phyloP scores from a whole-genome alignment of 2,888 invertebrate genomes.

The Caenorhabditis sp. region DNA sequence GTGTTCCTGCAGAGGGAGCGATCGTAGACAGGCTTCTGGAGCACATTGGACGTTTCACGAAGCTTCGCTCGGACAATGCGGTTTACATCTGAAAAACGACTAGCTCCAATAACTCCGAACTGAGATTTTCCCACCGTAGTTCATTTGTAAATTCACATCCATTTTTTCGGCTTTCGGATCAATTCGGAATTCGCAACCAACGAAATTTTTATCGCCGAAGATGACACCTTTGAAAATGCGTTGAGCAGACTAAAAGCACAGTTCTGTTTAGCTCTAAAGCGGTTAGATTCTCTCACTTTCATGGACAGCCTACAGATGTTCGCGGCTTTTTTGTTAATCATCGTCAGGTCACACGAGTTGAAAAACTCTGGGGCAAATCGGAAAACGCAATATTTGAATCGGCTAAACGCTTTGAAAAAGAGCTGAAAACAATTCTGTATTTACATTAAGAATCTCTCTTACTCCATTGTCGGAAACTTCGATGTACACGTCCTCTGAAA shows the following conservation, averaged over 20 bases:
- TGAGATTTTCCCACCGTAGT: slow-evolving; percentile 19
- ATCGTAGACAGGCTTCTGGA: slow-evolving; percentile 40
- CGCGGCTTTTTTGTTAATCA: slow-evolving; percentile 30
- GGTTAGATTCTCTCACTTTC: slow-evolving; percentile 18
- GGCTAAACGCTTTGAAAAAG: slow-evolving; percentile 40
- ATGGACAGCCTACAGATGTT: slow-evolving; percentile 50
- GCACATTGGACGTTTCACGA: slow-evolving; percentile 38
- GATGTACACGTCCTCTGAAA: slow-evolving; percentile 49
- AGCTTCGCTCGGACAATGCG: slow-evolving; percentile 53
- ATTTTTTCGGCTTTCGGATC: slow-evolving; percentile 45
- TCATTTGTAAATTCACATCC: slow-evolving; percentile 39
- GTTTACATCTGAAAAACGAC: slow-evolving; percentile 45
- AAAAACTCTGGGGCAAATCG: slow-evolving; percentile 56
- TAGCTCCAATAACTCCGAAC: background rate
- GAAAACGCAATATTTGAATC: slow-evolving; percentile 45
- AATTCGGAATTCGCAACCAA: slow-evolving; percentile 50
- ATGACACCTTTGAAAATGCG: slow-evolving; percentile 50
- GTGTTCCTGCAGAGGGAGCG: slow-evolving; percentile 26
- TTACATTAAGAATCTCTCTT: background rate
- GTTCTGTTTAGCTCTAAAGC: background rate
- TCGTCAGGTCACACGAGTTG: slow-evolving; percentile 45
- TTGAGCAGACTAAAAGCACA: slow-evolving; percentile 31
- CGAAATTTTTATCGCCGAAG: slow-evolving; percentile 45
- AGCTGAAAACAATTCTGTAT: slow-evolving; percentile 25
- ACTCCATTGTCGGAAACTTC: slow-evolving; percentile 49